These are phyloP conservation scores for Oligia fasciuncula DNA, from an alignment of 2,888 invertebrate species.

Conservation along the genomic window DNA sequence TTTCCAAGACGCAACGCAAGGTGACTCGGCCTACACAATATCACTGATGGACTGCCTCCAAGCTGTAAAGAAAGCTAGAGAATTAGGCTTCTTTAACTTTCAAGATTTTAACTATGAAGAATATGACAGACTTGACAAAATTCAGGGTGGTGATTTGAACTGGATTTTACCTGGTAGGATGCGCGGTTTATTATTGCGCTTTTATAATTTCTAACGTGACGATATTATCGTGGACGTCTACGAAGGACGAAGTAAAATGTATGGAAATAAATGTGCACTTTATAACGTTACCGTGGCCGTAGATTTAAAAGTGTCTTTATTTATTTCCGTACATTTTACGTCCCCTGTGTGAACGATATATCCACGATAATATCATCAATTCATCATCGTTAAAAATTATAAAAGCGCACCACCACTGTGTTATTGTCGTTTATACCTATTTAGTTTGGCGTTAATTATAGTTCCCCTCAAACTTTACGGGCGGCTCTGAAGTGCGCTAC, in stretches of 20 bases:
- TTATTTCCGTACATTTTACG: background rate
- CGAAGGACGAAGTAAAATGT: background rate
- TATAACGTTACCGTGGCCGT: background rate
- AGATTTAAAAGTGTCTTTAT: background rate
- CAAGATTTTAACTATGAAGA: constrained; percentile 95
- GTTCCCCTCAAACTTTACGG: background rate
- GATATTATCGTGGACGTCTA: background rate
- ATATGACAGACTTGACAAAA: constrained; percentile 95
- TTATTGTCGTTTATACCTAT: background rate
- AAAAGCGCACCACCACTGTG: background rate
- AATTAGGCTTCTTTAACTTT: constrained; percentile 94
- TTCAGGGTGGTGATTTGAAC: constrained; percentile 96
- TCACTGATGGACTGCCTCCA: constrained; percentile 91
- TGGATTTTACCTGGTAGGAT: constrained; percentile 96
- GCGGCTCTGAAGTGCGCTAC: background rate
- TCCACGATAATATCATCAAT: background rate
- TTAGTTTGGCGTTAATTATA: background rate
- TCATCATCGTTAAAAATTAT: too few relatives aligned
- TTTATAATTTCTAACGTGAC: background rate
- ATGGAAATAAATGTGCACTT: background rate
- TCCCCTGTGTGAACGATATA: background rate
- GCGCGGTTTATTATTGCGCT: background rate
- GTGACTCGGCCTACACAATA: constrained; percentile 93
- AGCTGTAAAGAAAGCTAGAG: constrained; percentile 92
- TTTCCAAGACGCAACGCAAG: constrained; percentile 95